Evolutionary conservation across 2,113 vertebrate species (phyloP).

Genomic region (Oxyura jamaicensis): DNA sequence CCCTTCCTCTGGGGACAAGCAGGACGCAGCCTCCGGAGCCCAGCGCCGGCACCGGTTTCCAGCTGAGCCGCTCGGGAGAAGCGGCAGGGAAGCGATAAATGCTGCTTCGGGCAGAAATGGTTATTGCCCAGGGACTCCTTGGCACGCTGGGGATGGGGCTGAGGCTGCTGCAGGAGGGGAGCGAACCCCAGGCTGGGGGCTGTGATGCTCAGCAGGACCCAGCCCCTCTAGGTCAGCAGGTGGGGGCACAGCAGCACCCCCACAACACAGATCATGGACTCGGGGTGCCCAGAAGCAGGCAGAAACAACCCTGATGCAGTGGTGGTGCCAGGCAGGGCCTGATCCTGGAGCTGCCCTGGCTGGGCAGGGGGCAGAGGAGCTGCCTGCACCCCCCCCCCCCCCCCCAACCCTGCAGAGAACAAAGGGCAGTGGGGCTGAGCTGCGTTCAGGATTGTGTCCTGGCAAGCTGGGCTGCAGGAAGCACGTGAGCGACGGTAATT

Average conservation of each 20-base stretch:
- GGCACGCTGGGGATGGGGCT: neutral
- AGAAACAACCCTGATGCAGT: neutral
- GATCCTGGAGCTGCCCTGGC: neutral
- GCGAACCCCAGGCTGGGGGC: neutral
- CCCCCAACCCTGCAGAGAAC: accelerated
- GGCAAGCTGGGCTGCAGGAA: neutral
- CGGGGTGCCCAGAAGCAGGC: neutral
- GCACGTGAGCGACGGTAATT: neutral
- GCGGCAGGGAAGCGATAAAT: neutral
- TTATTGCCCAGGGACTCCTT: neutral
- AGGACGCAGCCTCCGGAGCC: neutral
- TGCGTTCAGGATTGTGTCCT: accelerated
- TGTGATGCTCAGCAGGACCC: neutral
- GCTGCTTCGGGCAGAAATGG: neutral
- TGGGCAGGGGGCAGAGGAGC: neutral
- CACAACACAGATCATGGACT: neutral
- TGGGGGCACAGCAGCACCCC: neutral
- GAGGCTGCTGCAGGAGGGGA: neutral
- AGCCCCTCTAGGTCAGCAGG: neutral
- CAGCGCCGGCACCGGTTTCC: accelerated
- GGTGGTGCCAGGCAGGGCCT: neutral
- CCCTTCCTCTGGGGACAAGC: neutral
- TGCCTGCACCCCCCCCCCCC: accelerated
- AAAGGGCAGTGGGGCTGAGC: neutral
- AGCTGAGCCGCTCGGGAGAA: neutral